Evolutionary conservation across 2,888 invertebrate genomes (phyloP).

Genomic region (Drosophila acutilabella): DNA sequence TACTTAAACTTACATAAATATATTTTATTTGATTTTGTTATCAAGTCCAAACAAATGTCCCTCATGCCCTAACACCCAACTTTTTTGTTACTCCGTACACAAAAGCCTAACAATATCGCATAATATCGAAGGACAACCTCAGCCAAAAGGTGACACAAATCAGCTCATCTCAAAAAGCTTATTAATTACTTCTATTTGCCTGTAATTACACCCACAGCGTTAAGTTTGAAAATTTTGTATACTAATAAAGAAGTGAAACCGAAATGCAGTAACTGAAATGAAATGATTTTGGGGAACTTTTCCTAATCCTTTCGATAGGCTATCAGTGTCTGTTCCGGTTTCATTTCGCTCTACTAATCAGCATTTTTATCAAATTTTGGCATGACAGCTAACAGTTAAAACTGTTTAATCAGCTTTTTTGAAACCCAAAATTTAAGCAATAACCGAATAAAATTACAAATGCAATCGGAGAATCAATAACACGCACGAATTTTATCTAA

Average conservation of each 20-base stretch:
- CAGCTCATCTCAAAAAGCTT: constrained; percentile 74
- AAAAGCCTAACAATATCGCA: constrained; percentile 59
- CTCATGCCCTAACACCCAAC: constrained; percentile 67
- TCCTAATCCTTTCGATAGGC: no score
- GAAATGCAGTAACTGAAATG: constrained; percentile 2
- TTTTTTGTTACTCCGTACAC: constrained; percentile 62
- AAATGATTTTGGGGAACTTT: no score
- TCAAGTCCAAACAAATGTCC: constrained; percentile 58
- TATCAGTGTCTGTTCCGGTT: constrained; percentile 6
- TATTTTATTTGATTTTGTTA: constrained; percentile 20
- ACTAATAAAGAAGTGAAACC: constrained; percentile 35
- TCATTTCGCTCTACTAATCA: constrained; percentile 9
- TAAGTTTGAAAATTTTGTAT: constrained; percentile 24
- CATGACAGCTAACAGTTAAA: constrained; percentile 50
- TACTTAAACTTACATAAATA: constrained; percentile 12
- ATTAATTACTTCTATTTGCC: constrained; percentile 66
- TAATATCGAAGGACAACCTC: constrained; percentile 62
- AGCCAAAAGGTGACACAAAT: constrained; percentile 74
- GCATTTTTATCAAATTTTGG: constrained; percentile 34
- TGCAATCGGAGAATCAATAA: constrained; percentile 52
- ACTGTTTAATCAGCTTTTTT: constrained; percentile 40
- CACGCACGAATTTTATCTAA: constrained; percentile 59
- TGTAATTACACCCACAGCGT: constrained; percentile 39
- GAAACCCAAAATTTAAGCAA: constrained; percentile 17
- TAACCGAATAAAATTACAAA: not conserved